phyloP scores from a whole-genome alignment of 2,113 vertebrate species.

The Danio rerio region GRCz12tu NC_133191.1:33399001-33399500 shows the following conservation, averaged over 20 bases:
- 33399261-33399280: conserved; percentile 45
- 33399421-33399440: conserved; percentile 73
- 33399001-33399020: neutral
- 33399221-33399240: conserved; percentile 33
- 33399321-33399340: conserved; percentile 34
- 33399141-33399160: conserved; percentile 63
- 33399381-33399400: conserved; percentile 60
- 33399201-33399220: conserved; percentile 36
- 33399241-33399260: conserved; percentile 46
- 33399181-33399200: conserved; percentile 56
- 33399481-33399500: conserved; percentile 27
- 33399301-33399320: conserved; percentile 39
- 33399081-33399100: conserved; percentile 35
- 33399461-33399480: conserved; percentile 21
- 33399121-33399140: conserved; percentile 50
- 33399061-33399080: conserved; percentile 61
- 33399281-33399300: conserved; percentile 51
- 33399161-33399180: conserved; percentile 67
- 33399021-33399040: conserved; percentile 35
- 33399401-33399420: conserved; percentile 74
- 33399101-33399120: conserved; percentile 37
- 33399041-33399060: conserved; percentile 60
- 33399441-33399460: conserved; percentile 67
- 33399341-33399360: conserved; percentile 52
- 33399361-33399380: conserved; percentile 58